Evolutionary conservation across 2,797 vertebrate genomes (phyloP), one percentile per base, ranked within the genome.

Genomic region (Lagorchestes hirsutus): DNA sequence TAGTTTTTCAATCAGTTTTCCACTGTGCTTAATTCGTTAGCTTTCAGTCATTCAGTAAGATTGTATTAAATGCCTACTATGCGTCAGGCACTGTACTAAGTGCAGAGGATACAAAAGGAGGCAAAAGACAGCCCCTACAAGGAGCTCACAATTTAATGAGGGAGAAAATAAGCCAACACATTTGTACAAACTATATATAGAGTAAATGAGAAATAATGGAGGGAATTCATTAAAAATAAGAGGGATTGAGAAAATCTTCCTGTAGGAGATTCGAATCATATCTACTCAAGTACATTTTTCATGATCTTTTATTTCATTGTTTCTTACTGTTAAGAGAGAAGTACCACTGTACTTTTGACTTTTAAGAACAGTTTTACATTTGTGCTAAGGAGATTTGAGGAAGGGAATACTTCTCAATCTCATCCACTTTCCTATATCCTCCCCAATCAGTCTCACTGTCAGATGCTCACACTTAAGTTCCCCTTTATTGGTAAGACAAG

Each of bases 401-500:
- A 95, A 93, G 31, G 40, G 27, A 91, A 92, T 14, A 46, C 27
- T n/a, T 40, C 62, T 62, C 34, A 82, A 2, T 82, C 50, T 96
- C 18, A 54, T 54, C 40, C 95, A 94, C 92, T 56, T 52, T 40
- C 96, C 91, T 96, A 94, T 91, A 55, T 93, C 94, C 96, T 94
- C 96, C 90, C 91, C 92, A 96, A 96, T 97, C 93, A 92, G 91
- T 93, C 54, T 62, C 57, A 58, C 91, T 91, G 92, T 97, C 94
- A 93, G 93, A 92, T 82, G 95, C 91, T 55, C 93, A 40, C 94
- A 97, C 95, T 97, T 97, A 97, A 96, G 94, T 95, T 95, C 58
- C 55, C 94, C 58, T 97, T 97, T 97, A 94, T 96, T 94, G 96
- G 96, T 93, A 96, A 93, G 95, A 97, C 95, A 96, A 94, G 96